These are phyloP conservation scores for Tetramorium alpestre DNA, from an alignment of 1,140 invertebrate genomes.

Conservation along the genomic window DNA sequence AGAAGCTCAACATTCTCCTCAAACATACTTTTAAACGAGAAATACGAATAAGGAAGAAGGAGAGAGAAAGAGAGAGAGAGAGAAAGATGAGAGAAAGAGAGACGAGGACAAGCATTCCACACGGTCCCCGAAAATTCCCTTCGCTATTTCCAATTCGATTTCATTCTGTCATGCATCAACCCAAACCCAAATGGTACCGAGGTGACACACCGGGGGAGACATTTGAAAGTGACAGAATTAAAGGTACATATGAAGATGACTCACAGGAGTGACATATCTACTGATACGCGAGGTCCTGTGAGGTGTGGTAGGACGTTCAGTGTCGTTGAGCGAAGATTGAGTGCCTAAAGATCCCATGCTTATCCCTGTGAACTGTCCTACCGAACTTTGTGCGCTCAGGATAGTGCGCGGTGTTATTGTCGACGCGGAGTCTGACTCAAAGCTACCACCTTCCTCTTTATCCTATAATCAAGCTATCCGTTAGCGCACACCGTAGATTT, in stretches of 20 bases:
- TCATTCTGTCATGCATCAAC: slow-evolving; percentile 62
- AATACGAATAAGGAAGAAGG: background rate
- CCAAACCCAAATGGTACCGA: slow-evolving; percentile 31
- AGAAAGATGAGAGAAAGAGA: background rate
- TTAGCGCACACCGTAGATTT: slow-evolving; percentile 36
- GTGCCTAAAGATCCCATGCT: slow-evolving; percentile 77
- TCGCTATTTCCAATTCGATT: background rate
- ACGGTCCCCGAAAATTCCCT: slow-evolving; percentile 3
- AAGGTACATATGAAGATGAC: slow-evolving; percentile 71
- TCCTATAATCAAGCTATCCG: slow-evolving; percentile 83
- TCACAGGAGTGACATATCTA: slow-evolving; percentile 83
- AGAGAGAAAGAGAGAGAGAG: background rate
- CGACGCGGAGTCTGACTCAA: slow-evolving; percentile 91
- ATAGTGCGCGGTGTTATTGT: slow-evolving; percentile 89
- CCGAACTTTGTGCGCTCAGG: slow-evolving; percentile 87
- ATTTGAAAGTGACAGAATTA: slow-evolving; percentile 40
- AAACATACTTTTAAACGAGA: slow-evolving; percentile 32
- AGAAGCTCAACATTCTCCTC: slow-evolving; percentile 43
- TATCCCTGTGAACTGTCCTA: slow-evolving; percentile 79
- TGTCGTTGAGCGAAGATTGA: slow-evolving; percentile 82
- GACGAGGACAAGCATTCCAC: slow-evolving; percentile 11
- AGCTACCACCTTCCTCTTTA: slow-evolving; percentile 89
- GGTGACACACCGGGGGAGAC: slow-evolving; percentile 18
- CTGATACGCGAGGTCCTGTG: slow-evolving; percentile 82
- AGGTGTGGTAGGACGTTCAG: slow-evolving; percentile 85